Conservation (phyloP, 2,888 invertebrate genomes). For the Diaphora mendica region DNA sequence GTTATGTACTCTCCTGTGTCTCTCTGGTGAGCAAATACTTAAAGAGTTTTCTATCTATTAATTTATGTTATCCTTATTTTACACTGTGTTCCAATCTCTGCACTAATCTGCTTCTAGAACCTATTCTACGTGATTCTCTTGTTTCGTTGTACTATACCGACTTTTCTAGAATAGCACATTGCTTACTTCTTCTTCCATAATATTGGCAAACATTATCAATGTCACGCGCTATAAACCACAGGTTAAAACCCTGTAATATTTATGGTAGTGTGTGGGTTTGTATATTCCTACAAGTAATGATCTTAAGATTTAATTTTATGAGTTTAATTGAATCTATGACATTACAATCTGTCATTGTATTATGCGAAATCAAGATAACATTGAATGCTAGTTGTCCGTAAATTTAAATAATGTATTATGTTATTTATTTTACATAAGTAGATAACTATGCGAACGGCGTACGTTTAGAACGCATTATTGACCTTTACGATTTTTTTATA, state of each 20-base stretch:
- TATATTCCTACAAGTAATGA: neutral
- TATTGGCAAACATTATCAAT: neutral
- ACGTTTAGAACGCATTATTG: neutral
- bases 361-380: constrained; percentile 1
- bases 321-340: constrained; percentile 6
- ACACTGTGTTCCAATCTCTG: neutral
- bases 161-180: neutral
- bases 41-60: too few relatives aligned
- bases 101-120: neutral
- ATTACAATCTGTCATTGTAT: constrained; percentile 1
- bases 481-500: neutral
- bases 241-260: neutral
- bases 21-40: too few relatives aligned
- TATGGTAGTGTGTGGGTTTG: neutral
- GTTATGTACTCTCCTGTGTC: too few relatives aligned
- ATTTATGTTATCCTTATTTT: neutral
- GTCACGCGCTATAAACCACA: neutral
- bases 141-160: too few relatives aligned
- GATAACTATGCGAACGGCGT: neutral
- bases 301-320: constrained; percentile 14
- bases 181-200: neutral
- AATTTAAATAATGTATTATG: neutral
- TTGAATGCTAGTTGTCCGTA: neutral
- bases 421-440: neutral
- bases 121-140: too few relatives aligned